Base-by-base conservation (phyloP, 1,140 invertebrate species). In the Nebria ingens region DNA sequence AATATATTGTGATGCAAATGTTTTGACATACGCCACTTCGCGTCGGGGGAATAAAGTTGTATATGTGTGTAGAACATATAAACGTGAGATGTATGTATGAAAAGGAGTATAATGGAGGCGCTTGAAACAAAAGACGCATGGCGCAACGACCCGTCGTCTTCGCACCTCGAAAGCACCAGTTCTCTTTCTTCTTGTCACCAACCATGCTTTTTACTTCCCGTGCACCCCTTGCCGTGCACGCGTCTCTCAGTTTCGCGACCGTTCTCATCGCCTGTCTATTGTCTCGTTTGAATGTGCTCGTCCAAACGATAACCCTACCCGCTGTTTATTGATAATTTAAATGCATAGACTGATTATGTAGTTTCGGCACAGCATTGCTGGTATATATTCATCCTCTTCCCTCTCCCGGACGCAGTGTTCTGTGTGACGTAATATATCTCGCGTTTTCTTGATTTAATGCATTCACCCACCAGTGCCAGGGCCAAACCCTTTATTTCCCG, bases 261-360 rank as follows among this genome's bases (percentile, higher is more conserved):
- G 9, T 45, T 17, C 17, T 45, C 9, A 9, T 45, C 40, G 4
- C 17, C 25, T 17, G 15, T 45, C 40, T 45, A 45, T 45, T 45
- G 40, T 45, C 40, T 45, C 9, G 9, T 45, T 45, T 45, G 40
- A 45, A 45, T 45, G 40, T 45, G 40, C 40, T 45, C 40, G 40
- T 45, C 40, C 40, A 45, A 45, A 45, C 40, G 40, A 45, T 45
- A 45, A 45, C 40, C 40, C 40, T 45, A 45, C 40, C 40, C 40
- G 40, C 40, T 45, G 40, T 45, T 45, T 45, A 45, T 45, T 45
- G 40, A 45, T 45, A 45, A 45, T 45, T 45, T 45, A 45, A 45
- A 45, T 45, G 40, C 40, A 45, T 45, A 45, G 40, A 45, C 40
- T 45, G 40, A 45, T 45, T 45, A 45, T 45, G 40, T 45, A 45